Evolutionary conservation across 2,113 vertebrate genomes (phyloP), one percentile per base, ranked within the genome.

Genomic region (Archocentrus centrarchus): DNA sequence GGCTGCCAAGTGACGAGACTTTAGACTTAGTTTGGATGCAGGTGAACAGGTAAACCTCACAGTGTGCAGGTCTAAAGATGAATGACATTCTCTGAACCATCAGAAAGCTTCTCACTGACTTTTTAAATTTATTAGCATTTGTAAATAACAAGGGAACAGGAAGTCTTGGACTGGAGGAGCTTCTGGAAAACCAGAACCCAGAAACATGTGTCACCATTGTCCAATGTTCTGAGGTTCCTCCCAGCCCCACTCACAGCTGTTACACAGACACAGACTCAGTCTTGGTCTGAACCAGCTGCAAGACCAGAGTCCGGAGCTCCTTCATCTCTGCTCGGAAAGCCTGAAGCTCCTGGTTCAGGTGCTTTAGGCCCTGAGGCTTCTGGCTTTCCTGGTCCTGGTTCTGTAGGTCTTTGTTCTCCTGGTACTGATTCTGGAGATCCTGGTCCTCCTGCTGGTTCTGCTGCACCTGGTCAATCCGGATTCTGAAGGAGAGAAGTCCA

Each of bases 231-330:
- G 11, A 35, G 14, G 32, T 32, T 35, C 59, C 30, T 35, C 8
- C 30, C n/a, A 50, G 17, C 20, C 32, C 6, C 11, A 35, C 27
- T 27, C 5, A 24, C 20, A 39, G 8, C n/a, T 55, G 17, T 41
- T 22, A 81, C 18, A 75, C 6, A 35, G 35, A 35, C 35, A 35
- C 3, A 22, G 20, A 32, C 2, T 77, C 50, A 4, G 64, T 70
- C 24, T 61, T 77, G 59, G 59, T 77, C 80, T 85, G 80, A 50
- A 93, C 80, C 79, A 95, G 79, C 15, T 90, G 78, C 24, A 80
- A 81, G 41, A 95, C 64, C 62, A 94, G 86, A 64, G 68, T 47
- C 27, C 82, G 90, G 27, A 95, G 85, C 39, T 91, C 83, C 70
- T 88, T 87, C 63, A 95, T 39, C 20, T 94, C 93, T 32, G 79